Evolutionary conservation across 2,888 invertebrate species (phyloP), one percentile per base, ranked within the genome.

Genomic region (Cheiracanthium punctorium): DNA sequence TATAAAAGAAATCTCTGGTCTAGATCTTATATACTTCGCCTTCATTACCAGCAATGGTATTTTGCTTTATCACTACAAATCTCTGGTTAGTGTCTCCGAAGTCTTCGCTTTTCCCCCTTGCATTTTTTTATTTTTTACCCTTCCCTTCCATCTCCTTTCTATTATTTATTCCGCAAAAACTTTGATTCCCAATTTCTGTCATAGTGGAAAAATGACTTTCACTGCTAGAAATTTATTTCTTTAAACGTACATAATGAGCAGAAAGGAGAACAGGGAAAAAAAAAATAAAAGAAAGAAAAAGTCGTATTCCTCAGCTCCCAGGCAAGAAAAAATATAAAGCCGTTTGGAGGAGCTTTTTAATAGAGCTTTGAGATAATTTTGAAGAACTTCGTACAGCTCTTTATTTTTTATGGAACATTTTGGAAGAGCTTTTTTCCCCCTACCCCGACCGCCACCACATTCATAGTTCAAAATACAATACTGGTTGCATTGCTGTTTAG

Each of bases 41-140:
- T 82, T 82, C 76, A 82, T 82, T 82, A 82, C 75, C 29, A 48
- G 30, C 71, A 76, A 76, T 64, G 43, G 76, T 65, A 76, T 76
- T 43, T 76, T 71, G 30, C 43, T 73, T 81, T 81, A 74, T 74
- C 71, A 70, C 71, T 71, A 43, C 41, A 71, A 76, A 71, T 75
- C 71, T 82, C 41, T 65, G 41, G 37, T 76, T 37, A 77, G 37
- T 24, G 80, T 71, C 76, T 76, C 64, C 32, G 24, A 75, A 69
- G 75, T 82, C 64, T 74, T 76, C 64, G 52, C 70, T 76, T 76
- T 41, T 48, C 12, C 64, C 12, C 29, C 75, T 41, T 24, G 28
- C 33, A 12, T 64, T 64, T 24, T 58, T 33, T 30, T 14, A 32
- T 52, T 20, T 32, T 41, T 29, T 30, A 2, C n/a, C 30, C 43